Evolutionary conservation across 2,888 invertebrate species (phyloP), one percentile per base, ranked within the genome.

Genomic region (Scaptomyza cyrtandrae): DNA sequence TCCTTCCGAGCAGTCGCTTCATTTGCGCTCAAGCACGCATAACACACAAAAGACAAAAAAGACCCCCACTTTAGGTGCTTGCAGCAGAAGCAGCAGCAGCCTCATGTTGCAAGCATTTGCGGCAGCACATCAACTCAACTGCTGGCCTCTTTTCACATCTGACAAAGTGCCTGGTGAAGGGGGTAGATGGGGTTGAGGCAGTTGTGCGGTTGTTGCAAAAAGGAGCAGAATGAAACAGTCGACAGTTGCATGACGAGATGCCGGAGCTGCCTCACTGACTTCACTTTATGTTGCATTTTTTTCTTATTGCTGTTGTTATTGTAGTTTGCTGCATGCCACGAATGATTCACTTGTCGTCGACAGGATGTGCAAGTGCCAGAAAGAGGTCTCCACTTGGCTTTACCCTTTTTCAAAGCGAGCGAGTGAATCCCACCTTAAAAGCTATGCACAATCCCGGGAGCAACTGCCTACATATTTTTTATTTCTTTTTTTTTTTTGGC

Each of bases 21-120:
- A 88, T 88, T 90, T 89, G 90, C 78, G 81, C 82, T 89, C 89
- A 90, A 90, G 89, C 88, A 90, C 86, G 89, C 90, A 88, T 88
- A 77, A 73, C 80, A 73, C 78, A 52, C 50, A 80, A 80, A 85
- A 87, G 77, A 82, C 70, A 86, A 86, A 82, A 65, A 54, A 83
- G 75, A 80, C 65, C 65, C 70, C 82, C 75, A 66, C 60, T 64
- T 60, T 64, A 68, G 24, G 27, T 60, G n/a, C n/a, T n/a, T n/a
- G n/a, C n/a, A n/a, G n/a, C n/a, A n/a, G n/a, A n/a, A n/a, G n/a
- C n/a, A n/a, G 71, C 57, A 37, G 33, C 75, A 48, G 69, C 65
- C 65, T 71, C 71, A 58, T 62, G 67, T 46, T 54, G 68, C 62
- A 71, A 59, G 45, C 52, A 61, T 61, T 52, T 24, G 52, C 37